Evolutionary conservation across 2,888 invertebrate species (phyloP), one percentile per base, ranked within the genome.

Genomic region (Euzetes globulus): DNA sequence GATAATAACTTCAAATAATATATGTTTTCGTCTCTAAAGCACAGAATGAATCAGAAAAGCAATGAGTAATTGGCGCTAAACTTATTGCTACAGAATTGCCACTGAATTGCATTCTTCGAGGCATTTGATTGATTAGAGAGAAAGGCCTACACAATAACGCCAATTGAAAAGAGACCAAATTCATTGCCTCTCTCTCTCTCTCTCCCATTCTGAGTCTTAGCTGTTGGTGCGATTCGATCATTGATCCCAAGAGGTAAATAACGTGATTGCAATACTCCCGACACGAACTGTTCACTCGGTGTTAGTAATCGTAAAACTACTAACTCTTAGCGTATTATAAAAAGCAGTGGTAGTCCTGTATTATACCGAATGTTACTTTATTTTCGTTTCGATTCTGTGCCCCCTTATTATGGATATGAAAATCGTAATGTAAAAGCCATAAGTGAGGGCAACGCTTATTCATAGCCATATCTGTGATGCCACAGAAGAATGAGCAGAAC

Each of bases 251-350:
- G 68, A 41, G 68, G 68, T 68, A 41, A 41, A 68, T 68, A 68
- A 68, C 68, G 68, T 68, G 68, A 68, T 68, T 68, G 68, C 68
- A 68, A 68, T 68, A 68, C 68, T 37, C 68, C 45, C 41, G 68
- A 68, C 41, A 68, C 41, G 41, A 41, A 22, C 68, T 41, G 41
- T 68, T 29, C 27, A 22, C 15, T 25, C 25, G 27, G 15, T 68
- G 33, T 33, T 41, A 68, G 41, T 68, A 41, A 68, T 22, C 13
- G 68, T 41, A 68, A 41, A 68, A 41, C 68, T 68, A 19, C 19
- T 41, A 41, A 68, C 68, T 68, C 45, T 41, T 68, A 60, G 15
- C 9, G 22, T 60, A 27, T 60, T 52, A 52, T 52, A 22, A 52
- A 52, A 52, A n/a, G n/a, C 29, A 15, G 60, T 11, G 29, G 11